A percentile compares a stretch with the other conserved stretches of the same genome.
Conservation (phyloP, 2,113 vertebrate species). For the Recurvirostra avosetta region DNA sequence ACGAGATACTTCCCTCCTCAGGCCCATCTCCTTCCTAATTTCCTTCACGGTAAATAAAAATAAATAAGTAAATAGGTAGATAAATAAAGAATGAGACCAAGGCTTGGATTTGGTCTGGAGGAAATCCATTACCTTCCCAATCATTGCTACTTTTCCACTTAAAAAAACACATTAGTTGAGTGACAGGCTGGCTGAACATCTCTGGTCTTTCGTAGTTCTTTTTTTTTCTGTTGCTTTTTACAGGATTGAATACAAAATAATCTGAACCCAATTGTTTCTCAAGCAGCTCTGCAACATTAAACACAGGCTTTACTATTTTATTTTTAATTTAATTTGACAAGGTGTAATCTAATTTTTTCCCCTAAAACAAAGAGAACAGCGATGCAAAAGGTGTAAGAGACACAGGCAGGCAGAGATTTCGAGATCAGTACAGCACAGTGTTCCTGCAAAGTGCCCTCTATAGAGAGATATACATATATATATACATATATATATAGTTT, state of each 20-base stretch:
- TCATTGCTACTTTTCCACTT: background rate
- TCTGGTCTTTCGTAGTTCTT: background rate
- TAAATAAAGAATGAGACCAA: conserved; percentile 41
- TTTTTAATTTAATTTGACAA: conserved; percentile 58
- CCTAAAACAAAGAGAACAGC: conserved; percentile 71
- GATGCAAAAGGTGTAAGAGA: conserved; percentile 71
- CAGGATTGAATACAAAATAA: background rate
- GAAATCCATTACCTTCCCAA: conserved; percentile 42
- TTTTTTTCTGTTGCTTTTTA: conserved; percentile 2
- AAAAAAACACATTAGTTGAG: background rate
- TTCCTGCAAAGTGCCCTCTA: conserved; percentile 82
- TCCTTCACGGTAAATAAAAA: background rate
- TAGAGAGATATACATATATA: conserved; percentile 44
- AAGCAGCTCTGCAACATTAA: background rate
- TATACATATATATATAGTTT: background rate
- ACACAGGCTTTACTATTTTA: background rate
- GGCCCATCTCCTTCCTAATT: conserved; percentile 42
- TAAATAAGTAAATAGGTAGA: background rate
- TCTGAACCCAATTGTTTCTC: conserved; percentile 12
- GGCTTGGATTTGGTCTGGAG: conserved; percentile 14
- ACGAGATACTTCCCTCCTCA: conserved; percentile 22
- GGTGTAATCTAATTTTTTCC: conserved; percentile 81
- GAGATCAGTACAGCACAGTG: conserved; percentile 82
- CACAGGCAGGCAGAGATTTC: conserved; percentile 73
- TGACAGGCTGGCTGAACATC: conserved; percentile 73